Base-by-base conservation (phyloP, 2,888 invertebrate species). In the Neria commutata region DNA sequence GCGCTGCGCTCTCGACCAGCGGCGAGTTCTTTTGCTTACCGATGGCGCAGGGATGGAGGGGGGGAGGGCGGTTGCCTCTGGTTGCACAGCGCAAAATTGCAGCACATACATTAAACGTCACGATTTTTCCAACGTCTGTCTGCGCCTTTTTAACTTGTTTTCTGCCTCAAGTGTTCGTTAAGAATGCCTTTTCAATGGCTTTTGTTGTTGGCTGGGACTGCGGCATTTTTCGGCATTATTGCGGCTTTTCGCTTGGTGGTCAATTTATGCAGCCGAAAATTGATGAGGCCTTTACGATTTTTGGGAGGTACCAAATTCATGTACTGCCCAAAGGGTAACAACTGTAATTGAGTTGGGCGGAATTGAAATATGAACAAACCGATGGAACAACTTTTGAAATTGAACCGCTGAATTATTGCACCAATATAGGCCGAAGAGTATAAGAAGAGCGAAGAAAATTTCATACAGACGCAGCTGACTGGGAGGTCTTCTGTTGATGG, bases 211-310 rank as follows among this genome's bases (percentile, higher is more conserved):
- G 42, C 14, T 29, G 29, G 6, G 6, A 11, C 11, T 29, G 11
- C 11, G 29, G 29, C n/a, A 37, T 14, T 4, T n/a, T 37, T 37
- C 37, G 37, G 6, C n/a, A 14, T 37, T 37, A n/a, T 37, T 37
- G 37, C n/a, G 8, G 11, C 8, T 37, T n/a, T 42, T 5, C 21
- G 42, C 10, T 42, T 42, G 42, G 42, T 42, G 42, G 42, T 42
- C 42, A 42, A 42, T 42, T 42, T 42, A 42, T 42, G 42, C 42
- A 21, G n/a, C n/a, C n/a, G n/a, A n/a, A n/a, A n/a, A n/a, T n/a
- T n/a, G n/a, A n/a, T n/a, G n/a, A n/a, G 2, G 4, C 19, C 37
- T 37, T 37, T 37, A 14, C n/a, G 6, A n/a, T 19, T 42, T 42
- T 42, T 42, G 42, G 42, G 42, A 11, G 42, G 42, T 42, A 21